Evolutionary conservation across 2,888 invertebrate species (phyloP).

Genomic region (Cyclophora punctaria): DNA sequence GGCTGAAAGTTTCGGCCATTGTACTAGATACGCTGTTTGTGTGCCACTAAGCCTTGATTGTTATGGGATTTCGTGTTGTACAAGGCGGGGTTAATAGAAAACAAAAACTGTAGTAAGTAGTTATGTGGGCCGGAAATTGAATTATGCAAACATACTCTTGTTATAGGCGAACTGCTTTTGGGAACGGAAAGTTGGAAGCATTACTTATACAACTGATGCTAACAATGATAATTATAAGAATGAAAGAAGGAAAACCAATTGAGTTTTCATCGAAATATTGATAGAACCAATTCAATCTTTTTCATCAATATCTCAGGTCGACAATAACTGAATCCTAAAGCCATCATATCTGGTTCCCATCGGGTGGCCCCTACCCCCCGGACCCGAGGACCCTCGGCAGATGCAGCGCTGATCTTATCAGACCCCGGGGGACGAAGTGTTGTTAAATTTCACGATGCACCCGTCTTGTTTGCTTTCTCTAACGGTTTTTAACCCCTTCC

Average conservation of each 20-base stretch:
- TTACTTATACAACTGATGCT: too few species aligned
- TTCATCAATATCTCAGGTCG: too few species aligned
- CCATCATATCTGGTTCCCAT: conserved; percentile 60
- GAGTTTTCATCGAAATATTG: too few species aligned
- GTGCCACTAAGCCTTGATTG: conserved; percentile 62
- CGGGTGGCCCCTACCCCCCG: conserved; percentile 49
- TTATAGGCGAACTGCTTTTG: conserved; percentile 3
- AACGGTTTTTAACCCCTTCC: conserved; percentile 57
- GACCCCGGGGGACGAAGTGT: conserved; percentile 59
- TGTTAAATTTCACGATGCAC: conserved; percentile 53
- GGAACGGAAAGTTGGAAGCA: too few species aligned
- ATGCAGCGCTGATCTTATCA: conserved; percentile 66
- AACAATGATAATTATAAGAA: too few species aligned
- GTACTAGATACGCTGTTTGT: conserved; percentile 62
- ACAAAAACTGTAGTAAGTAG: conserved; percentile 40
- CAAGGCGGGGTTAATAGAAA: conserved; percentile 43
- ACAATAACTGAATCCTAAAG: conserved; percentile 54
- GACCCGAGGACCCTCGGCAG: conserved; percentile 43
- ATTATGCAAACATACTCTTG: conserved; percentile 25
- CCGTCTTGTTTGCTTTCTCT: conserved; percentile 54
- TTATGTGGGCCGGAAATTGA: conserved; percentile 45
- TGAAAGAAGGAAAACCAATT: too few species aligned
- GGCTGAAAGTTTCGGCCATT: conserved; percentile 65
- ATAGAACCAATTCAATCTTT: too few species aligned
- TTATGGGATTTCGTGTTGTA: conserved; percentile 58